These are phyloP conservation scores for Apostichopus parvimensis DNA, from an alignment of 35 echinoderm and acorn worm genomes.

Conservation along the genomic window DNA sequence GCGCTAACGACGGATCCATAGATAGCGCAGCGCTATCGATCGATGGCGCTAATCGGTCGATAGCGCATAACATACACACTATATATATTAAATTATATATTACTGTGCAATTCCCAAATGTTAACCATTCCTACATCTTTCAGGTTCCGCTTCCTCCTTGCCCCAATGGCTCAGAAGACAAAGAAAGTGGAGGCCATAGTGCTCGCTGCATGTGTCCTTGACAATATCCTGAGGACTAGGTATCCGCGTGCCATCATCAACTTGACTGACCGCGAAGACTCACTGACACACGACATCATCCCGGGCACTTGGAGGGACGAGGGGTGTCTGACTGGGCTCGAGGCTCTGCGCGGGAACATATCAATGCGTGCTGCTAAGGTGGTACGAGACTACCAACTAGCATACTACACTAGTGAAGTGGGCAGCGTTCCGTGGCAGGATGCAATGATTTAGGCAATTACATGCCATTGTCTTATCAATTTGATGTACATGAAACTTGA, in stretches of 20 bases:
- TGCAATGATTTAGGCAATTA: conserved; percentile 10
- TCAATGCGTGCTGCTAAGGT: neutral
- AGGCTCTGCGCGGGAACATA: neutral
- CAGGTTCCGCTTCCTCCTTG: neutral
- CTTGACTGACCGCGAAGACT: neutral
- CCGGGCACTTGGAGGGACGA: neutral
- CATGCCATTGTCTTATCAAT: too few relatives aligned
- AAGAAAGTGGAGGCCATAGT: neutral
- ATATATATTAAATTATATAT: too few relatives aligned
- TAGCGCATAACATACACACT: too few relatives aligned
- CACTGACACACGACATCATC: neutral
- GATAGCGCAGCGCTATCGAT: too few relatives aligned
- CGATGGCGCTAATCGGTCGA: too few relatives aligned
- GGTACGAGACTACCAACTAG: neutral
- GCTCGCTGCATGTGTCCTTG: neutral
- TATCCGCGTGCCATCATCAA: neutral
- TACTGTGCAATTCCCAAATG: too few relatives aligned
- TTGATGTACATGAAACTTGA: neutral
- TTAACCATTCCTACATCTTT: neutral
- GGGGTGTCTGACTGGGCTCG: neutral
- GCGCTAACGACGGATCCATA: too few relatives aligned
- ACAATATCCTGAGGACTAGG: conserved; percentile 1
- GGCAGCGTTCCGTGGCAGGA: conserved; percentile 31
- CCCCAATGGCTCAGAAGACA: neutral
- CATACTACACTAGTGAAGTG: neutral